Conservation (phyloP, 2,888 invertebrate species). For the Dryobotodes eremita region DNA sequence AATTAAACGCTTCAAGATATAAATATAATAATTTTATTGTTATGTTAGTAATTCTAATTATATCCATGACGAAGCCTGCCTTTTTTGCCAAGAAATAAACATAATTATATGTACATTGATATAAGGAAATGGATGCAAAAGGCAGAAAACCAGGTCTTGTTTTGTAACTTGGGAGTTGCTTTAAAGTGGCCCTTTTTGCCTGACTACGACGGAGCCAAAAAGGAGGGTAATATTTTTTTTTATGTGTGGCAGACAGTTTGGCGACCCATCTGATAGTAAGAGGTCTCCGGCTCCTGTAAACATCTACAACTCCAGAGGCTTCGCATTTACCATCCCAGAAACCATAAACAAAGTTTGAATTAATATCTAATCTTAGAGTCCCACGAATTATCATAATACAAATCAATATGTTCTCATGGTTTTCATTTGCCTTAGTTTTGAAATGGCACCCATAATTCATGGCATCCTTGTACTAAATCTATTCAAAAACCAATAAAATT, state of each 20-base stretch:
- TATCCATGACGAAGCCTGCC: neutral
- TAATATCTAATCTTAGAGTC: neutral
- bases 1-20: constrained; percentile 19
- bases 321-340: neutral
- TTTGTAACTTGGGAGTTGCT: neutral
- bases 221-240: no score
- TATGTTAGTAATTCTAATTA: constrained; percentile 13
- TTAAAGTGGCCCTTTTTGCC: neutral
- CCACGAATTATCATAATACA: neutral
- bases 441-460: neutral
- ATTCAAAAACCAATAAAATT: neutral
- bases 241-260: neutral
- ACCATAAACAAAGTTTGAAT: no score
- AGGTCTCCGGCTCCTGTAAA: neutral
- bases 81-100: neutral
- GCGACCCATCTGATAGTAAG: neutral
- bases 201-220: neutral
- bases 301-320: neutral
- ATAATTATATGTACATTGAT: neutral
- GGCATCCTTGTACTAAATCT: constrained; percentile 6
- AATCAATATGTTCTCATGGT: neutral
- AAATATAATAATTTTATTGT: constrained; percentile 26
- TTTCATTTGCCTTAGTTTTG: neutral
- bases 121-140: constrained; percentile 7
- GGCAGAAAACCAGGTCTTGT: neutral